Evolutionary conservation across 2,888 invertebrate genomes (phyloP), one percentile per base, ranked within the genome.

Genomic region (Galeopsomyia nigrocyanea): DNA sequence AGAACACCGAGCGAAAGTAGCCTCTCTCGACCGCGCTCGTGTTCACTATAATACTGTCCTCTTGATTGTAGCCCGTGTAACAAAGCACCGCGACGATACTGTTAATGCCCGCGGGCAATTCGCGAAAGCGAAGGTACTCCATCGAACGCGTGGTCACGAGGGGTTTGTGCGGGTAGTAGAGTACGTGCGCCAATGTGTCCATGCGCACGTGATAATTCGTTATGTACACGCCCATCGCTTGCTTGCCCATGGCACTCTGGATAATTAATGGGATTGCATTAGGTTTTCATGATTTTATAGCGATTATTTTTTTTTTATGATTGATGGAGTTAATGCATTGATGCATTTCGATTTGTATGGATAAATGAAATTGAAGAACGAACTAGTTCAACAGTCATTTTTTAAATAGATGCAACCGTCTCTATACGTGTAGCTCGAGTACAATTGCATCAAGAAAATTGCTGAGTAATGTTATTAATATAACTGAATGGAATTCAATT

Each of bases 231-330:
- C 99, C 99, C 98, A 98, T 98, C 82, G 98, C 98, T 91, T 99
- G 99, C 89, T 99, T 99, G 88, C 99, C 99, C 99, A 99, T 99
- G 94, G 99, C 99, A 89, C 97, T 97, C 89, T 90, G 82, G n/a
- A n/a, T 16, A 19, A 53, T 67, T 50, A 16, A n/a, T 39, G 0
- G 14, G 19, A 13, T 39, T 64, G 19, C 39, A 39, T 39, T 39
- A 13, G 1, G 39, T 39, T 39, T 39, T 13, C 10, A 31, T 7
- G 31, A 31, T 1, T 51, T 51, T 0, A 10, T 51, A 13, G 57
- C 10, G 10, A 26, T 63, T 58, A 51, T 49, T 47, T 51, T 53
- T 51, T 26, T 49, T 26, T 14, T 6, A n/a, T n/a, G n/a, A n/a
- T n/a, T 2, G 26, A 26, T 26, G 5, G 26, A 26, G 26, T 26